Conservation (phyloP, 2,797 vertebrate species). For the Cheirogaleus major region DNA sequence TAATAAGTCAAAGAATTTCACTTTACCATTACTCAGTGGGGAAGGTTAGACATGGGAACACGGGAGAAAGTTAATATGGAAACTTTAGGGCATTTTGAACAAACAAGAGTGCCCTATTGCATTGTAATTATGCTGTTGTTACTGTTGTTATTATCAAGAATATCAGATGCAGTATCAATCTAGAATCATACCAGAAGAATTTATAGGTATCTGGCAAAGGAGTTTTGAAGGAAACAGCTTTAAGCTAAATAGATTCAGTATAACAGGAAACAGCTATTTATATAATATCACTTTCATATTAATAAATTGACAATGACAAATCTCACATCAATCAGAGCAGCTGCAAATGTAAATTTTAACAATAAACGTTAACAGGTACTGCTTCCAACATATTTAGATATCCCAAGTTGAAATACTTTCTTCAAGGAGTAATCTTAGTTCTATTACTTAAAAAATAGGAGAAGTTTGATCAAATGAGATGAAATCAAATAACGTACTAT, state of each 20-base stretch:
- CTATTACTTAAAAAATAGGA: background rate
- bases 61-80: conserved; percentile 15
- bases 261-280: background rate
- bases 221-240: conserved; percentile 44
- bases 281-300: background rate
- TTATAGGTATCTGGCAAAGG: background rate
- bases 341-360: background rate
- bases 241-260: background rate
- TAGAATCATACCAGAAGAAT: background rate
- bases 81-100: background rate
- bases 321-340: background rate
- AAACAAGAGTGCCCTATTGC: background rate
- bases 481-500: background rate
- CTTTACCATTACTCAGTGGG: background rate
- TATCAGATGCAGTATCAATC: background rate
- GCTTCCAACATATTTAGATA: background rate
- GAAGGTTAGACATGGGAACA: background rate
- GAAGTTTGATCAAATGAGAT: background rate
- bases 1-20: background rate
- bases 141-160: background rate
- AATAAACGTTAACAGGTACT: background rate
- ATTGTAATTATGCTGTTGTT: background rate
- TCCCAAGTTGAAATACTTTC: background rate
- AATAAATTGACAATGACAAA: background rate
- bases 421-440: background rate